Evolutionary conservation across 2,888 invertebrate species (phyloP).

Genomic region (Lordiphosa fenestrarum): DNA sequence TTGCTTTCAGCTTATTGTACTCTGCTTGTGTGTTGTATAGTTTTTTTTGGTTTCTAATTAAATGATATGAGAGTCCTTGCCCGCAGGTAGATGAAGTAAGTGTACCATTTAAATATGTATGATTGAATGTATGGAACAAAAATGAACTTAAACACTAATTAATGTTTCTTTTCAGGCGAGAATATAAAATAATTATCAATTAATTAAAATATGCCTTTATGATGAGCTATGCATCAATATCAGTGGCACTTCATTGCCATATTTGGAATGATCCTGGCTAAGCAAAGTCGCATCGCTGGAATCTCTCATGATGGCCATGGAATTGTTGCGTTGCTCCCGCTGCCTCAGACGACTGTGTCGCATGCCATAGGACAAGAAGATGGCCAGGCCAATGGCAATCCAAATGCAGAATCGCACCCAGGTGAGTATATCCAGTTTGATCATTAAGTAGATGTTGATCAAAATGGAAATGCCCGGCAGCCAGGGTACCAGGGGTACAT

Average conservation of each 20-base stretch:
- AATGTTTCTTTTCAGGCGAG: slow-evolving; percentile 6
- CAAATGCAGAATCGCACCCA: slow-evolving; percentile 92
- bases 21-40: slow-evolving; percentile 16
- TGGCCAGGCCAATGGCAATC: slow-evolving; percentile 87
- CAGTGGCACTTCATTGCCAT: slow-evolving; percentile 41
- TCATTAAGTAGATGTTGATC: slow-evolving; percentile 91
- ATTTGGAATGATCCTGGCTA: slow-evolving; percentile 35
- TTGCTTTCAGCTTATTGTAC: slow-evolving; percentile 40
- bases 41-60: slow-evolving; percentile 38
- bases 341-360: slow-evolving; percentile 81
- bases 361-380: slow-evolving; percentile 84
- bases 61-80: slow-evolving; percentile 25
- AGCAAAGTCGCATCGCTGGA: slow-evolving; percentile 52
- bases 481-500: slow-evolving; percentile 90
- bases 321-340: slow-evolving; percentile 49
- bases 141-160: slow-evolving; percentile 5
- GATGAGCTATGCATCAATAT: slow-evolving; percentile 44
- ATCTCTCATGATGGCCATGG: slow-evolving; percentile 45
- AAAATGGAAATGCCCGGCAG: slow-evolving; percentile 90
- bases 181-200: slow-evolving; percentile 1
- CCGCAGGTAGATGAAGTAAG: slow-evolving; percentile 17
- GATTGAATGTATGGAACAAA: slow-evolving; percentile 3
- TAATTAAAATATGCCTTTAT: slow-evolving; percentile 9
- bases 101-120: slow-evolving; percentile 9
- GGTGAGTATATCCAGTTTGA: slow-evolving; percentile 83